These are phyloP conservation scores for Archips xylosteana DNA, from an alignment of 2,888 invertebrate genomes.

Conservation along the genomic window DNA sequence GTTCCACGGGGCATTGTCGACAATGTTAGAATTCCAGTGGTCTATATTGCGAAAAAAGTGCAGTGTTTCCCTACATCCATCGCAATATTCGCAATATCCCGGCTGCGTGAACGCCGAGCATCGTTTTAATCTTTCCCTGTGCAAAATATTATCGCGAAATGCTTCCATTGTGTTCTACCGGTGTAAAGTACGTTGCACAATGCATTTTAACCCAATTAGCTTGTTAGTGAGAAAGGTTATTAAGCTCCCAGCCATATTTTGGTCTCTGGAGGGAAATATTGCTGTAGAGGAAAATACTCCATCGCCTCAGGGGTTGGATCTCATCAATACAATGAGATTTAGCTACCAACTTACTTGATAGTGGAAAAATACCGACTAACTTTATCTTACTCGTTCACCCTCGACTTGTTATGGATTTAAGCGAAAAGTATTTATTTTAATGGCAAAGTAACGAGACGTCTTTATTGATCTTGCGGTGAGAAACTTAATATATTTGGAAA, in stretches of 20 bases:
- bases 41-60: slow-evolving; percentile 22
- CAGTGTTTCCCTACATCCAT: slow-evolving; percentile 18
- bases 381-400: slow-evolving; percentile 15
- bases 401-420: slow-evolving; percentile 21
- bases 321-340: slow-evolving; percentile 27
- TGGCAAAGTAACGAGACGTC: slow-evolving; percentile 18
- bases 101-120: slow-evolving; percentile 18
- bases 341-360: neutral
- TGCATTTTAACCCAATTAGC: slow-evolving; percentile 62
- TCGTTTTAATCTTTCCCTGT: slow-evolving; percentile 32
- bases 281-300: slow-evolving; percentile 22
- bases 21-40: slow-evolving; percentile 24
- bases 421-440: slow-evolving; percentile 26
- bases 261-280: slow-evolving; percentile 21
- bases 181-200: slow-evolving; percentile 53
- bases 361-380: slow-evolving; percentile 9
- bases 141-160: slow-evolving; percentile 50
- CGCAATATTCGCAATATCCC: slow-evolving; percentile 26
- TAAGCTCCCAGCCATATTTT: slow-evolving; percentile 50
- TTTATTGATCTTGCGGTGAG: slow-evolving; percentile 24
- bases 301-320: slow-evolving; percentile 20
- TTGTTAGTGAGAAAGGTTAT: slow-evolving; percentile 51
- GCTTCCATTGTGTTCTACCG: slow-evolving; percentile 52
- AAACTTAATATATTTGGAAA: slow-evolving; percentile 29
- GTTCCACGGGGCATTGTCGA: slow-evolving; percentile 13